These are phyloP conservation scores for Andrena hattorfiana DNA, from an alignment of 2,888 invertebrate genomes.

Conservation along the genomic window DNA sequence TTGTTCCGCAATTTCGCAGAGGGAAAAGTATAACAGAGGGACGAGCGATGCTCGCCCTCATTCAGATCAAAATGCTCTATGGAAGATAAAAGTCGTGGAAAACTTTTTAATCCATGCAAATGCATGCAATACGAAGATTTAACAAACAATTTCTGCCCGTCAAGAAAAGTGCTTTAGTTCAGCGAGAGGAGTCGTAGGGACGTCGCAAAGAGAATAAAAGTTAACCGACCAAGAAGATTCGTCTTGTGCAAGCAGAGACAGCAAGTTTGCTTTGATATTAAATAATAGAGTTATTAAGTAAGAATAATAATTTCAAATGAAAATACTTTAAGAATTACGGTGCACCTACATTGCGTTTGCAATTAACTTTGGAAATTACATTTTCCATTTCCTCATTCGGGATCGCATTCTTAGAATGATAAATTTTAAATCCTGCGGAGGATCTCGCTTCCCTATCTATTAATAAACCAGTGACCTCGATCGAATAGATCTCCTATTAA, in stretches of 20 bases:
- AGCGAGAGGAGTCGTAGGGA: constrained; percentile 29
- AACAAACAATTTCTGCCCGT: constrained; percentile 39
- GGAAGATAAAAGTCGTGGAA: not conserved
- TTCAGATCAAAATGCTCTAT: constrained; percentile 1
- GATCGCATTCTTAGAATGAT: no score
- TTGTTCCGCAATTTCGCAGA: not conserved
- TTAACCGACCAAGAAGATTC: constrained; percentile 40
- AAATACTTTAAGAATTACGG: constrained; percentile 22
- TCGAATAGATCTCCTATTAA: not conserved
- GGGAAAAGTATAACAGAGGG: not conserved
- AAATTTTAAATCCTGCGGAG: no score
- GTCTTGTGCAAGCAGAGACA: constrained; percentile 16
- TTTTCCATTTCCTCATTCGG: no score
- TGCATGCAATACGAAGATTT: constrained; percentile 37
- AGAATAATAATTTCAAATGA: constrained; percentile 43
- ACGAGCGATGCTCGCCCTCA: not conserved
- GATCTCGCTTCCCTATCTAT: not conserved
- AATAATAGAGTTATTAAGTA: constrained; percentile 50
- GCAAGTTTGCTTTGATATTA: constrained; percentile 39
- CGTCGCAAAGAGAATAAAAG: constrained; percentile 53
- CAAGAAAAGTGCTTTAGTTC: constrained; percentile 32
- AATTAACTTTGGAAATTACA: no score
- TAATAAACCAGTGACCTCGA: not conserved
- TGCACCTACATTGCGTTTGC: not conserved
- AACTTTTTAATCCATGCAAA: constrained; percentile 50